Evolutionary conservation across 1,140 invertebrate species (phyloP).

Genomic region (Cotesia glomerata): DNA sequence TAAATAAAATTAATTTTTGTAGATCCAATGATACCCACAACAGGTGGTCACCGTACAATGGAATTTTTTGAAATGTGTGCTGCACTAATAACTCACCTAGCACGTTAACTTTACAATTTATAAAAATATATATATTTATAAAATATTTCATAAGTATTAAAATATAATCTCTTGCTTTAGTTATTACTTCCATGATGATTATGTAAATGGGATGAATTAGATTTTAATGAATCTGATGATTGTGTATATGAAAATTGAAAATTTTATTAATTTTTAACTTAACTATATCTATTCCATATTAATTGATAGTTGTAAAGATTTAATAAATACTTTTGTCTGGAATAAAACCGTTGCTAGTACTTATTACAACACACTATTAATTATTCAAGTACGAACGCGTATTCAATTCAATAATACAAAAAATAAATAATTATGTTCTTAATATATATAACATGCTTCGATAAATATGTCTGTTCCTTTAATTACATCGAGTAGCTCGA

Average conservation of each 20-base stretch:
- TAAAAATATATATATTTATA: neutral
- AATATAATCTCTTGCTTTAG: too few relatives aligned
- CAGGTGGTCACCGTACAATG: slow-evolving; percentile 90
- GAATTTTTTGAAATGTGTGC: slow-evolving; percentile 99
- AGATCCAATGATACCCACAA: slow-evolving; percentile 59
- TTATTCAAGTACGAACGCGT: too few relatives aligned
- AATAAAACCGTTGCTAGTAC: too few relatives aligned
- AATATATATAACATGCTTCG: neutral
- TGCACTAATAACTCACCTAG: slow-evolving; percentile 94
- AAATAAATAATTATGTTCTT: neutral
- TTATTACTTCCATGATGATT: too few relatives aligned
- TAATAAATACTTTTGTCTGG: too few relatives aligned
- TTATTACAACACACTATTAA: too few relatives aligned
- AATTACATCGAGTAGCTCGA: neutral
- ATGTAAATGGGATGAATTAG: too few relatives aligned
- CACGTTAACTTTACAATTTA: slow-evolving; percentile 70
- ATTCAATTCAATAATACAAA: neutral
- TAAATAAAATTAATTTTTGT: slow-evolving; percentile 13
- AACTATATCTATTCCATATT: too few relatives aligned
- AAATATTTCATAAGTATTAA: slow-evolving; percentile 4
- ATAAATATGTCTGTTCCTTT: neutral
- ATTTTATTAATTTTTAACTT: too few relatives aligned
- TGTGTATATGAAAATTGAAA: too few relatives aligned
- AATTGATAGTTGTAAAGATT: too few relatives aligned
- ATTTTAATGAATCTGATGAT: too few relatives aligned